Conservation (phyloP, 2,113 vertebrate genomes). For the Scortum barcoo region DNA sequence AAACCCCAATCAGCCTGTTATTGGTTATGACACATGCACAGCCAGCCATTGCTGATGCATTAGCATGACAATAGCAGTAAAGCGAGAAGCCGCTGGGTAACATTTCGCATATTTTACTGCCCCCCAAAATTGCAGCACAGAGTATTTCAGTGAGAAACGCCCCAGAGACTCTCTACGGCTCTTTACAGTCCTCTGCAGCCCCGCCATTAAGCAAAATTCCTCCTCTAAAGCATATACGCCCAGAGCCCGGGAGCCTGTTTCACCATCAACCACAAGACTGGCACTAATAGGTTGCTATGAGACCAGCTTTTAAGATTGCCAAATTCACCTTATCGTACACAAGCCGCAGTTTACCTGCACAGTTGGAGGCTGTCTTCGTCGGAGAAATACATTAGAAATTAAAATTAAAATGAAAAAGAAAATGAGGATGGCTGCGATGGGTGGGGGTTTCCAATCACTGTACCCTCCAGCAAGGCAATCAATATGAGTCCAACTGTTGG, state of each 20-base stretch:
- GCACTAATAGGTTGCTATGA: constrained; percentile 57
- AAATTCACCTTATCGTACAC: constrained; percentile 56
- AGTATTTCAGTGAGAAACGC: constrained; percentile 53
- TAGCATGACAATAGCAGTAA: constrained; percentile 63
- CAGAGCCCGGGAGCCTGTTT: constrained; percentile 24
- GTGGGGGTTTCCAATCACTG: constrained; percentile 53
- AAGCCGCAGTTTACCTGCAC: constrained; percentile 66
- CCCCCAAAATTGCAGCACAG: constrained; percentile 50
- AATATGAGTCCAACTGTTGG: constrained; percentile 78
- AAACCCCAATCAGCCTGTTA: constrained; percentile 51
- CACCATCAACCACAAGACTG: constrained; percentile 11
- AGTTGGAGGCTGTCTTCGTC: constrained; percentile 47
- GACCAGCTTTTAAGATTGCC: constrained; percentile 50
- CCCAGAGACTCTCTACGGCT: constrained; percentile 41
- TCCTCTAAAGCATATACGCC: constrained; percentile 5
- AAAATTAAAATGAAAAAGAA: constrained; percentile 69
- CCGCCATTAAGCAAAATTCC: constrained; percentile 39
- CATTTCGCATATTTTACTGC: constrained; percentile 60
- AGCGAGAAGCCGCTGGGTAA: constrained; percentile 41
- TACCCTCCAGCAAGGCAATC: constrained; percentile 69
- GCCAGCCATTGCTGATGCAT: constrained; percentile 34
- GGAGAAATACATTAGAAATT: constrained; percentile 62
- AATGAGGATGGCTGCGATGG: constrained; percentile 39
- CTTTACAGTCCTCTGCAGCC: constrained; percentile 50
- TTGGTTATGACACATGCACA: constrained; percentile 40